Conservation (phyloP, 2,888 invertebrate species). For the Machimus rusticus region DNA sequence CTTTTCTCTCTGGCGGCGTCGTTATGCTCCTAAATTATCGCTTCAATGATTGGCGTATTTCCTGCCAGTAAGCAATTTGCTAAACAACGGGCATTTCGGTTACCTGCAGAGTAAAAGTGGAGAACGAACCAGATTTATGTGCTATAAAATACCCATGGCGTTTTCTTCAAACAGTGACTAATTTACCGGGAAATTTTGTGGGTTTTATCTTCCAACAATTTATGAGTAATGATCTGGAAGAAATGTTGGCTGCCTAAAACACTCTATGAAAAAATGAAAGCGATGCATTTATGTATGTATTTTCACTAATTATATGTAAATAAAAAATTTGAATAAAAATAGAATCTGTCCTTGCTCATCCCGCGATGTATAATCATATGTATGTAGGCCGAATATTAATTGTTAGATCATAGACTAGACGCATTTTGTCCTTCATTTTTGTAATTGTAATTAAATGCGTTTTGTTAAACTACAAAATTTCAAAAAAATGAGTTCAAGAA, state of each 20-base stretch:
- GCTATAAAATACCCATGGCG: not conserved
- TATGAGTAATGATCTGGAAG: not conserved
- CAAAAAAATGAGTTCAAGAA: too few relatives aligned
- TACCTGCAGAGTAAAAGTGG: not conserved
- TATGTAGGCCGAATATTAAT: too few relatives aligned
- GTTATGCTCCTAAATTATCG: not conserved
- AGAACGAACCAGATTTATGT: not conserved
- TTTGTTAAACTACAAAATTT: too few relatives aligned
- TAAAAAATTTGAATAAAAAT: too few relatives aligned
- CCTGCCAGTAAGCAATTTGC: not conserved
- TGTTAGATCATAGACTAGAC: too few relatives aligned
- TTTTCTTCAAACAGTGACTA: not conserved
- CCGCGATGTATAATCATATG: too few relatives aligned
- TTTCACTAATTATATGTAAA: too few relatives aligned
- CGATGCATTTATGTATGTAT: too few relatives aligned
- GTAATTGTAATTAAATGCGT: too few relatives aligned
- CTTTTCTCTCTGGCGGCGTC: not conserved
- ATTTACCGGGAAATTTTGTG: not conserved
- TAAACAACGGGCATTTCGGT: not conserved
- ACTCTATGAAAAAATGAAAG: not conserved
- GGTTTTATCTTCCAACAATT: not conserved
- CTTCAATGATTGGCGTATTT: not conserved
- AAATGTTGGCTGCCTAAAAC: not conserved
- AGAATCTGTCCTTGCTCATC: too few relatives aligned
- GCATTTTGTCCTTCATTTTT: too few relatives aligned